phyloP scores from a whole-genome alignment of 2,888 invertebrate species.

The Hypolimnas misippus region DNA sequence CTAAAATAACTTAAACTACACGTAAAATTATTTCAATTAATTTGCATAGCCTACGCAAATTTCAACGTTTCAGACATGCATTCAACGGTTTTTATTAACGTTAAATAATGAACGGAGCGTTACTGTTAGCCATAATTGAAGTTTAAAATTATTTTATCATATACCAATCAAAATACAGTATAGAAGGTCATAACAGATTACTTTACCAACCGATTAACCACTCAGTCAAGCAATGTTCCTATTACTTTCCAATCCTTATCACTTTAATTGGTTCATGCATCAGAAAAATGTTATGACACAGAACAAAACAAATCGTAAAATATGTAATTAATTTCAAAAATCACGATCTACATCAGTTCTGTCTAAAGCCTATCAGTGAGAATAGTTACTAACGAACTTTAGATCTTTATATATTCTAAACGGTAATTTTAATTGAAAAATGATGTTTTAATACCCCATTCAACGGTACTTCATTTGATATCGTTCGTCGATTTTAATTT shows the following conservation, averaged over 20 bases:
- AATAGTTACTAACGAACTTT: no score
- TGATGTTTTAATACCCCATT: no score
- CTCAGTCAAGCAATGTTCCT: conserved; percentile 10
- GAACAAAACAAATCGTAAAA: no score
- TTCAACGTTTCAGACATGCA: neutral
- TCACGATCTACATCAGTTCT: no score
- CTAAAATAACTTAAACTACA: no score
- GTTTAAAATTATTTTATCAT: conserved; percentile 19
- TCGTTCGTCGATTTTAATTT: no score
- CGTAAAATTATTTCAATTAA: neutral
- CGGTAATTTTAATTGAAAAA: no score
- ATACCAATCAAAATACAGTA: conserved; percentile 20
- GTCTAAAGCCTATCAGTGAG: no score
- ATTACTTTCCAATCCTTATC: conserved; percentile 43
- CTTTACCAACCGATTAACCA: conserved; percentile 12
- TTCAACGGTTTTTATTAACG: neutral
- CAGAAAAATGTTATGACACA: conserved; percentile 41
- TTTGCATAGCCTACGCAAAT: neutral
- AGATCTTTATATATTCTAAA: no score
- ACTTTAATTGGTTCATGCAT: conserved; percentile 44
- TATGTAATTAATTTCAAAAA: no score
- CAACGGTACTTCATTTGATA: no score
- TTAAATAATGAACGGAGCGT: neutral
- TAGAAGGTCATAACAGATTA: conserved; percentile 27
- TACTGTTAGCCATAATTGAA: conserved; percentile 14